Evolutionary conservation across 2,113 vertebrate species (phyloP).

Genomic region (Bettongia penicillata): DNA sequence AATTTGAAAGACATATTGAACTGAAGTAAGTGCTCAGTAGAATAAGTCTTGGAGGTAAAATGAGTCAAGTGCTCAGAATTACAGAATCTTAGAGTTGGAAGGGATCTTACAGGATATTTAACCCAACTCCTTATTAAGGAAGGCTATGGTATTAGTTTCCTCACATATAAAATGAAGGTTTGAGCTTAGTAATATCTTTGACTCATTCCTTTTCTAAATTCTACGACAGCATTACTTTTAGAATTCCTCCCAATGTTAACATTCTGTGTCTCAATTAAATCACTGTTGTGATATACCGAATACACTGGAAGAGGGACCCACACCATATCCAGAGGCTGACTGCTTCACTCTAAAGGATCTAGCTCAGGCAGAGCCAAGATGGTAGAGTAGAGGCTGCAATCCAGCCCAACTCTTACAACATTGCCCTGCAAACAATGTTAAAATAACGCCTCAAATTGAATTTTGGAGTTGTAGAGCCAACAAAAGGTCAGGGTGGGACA

Average conservation of each 20-base stretch:
- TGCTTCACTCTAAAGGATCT: background rate
- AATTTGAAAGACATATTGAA: background rate
- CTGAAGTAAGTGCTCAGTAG: background rate
- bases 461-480: background rate
- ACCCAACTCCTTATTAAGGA: background rate
- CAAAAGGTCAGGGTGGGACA: background rate
- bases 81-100: background rate
- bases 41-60: background rate
- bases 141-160: background rate
- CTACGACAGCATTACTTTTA: background rate
- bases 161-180: background rate
- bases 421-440: background rate
- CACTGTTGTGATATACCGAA: background rate
- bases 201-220: background rate
- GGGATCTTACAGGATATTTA: background rate
- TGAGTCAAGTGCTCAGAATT: background rate
- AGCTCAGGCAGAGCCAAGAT: background rate
- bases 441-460: background rate
- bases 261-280: constrained; percentile 6
- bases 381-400: background rate
- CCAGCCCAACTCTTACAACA: background rate
- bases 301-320: background rate
- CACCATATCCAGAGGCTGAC: background rate
- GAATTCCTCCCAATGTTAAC: background rate
- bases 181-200: background rate